Base-by-base conservation (phyloP, 2,797 vertebrate species). In the Takifugu ocellatus region DNA sequence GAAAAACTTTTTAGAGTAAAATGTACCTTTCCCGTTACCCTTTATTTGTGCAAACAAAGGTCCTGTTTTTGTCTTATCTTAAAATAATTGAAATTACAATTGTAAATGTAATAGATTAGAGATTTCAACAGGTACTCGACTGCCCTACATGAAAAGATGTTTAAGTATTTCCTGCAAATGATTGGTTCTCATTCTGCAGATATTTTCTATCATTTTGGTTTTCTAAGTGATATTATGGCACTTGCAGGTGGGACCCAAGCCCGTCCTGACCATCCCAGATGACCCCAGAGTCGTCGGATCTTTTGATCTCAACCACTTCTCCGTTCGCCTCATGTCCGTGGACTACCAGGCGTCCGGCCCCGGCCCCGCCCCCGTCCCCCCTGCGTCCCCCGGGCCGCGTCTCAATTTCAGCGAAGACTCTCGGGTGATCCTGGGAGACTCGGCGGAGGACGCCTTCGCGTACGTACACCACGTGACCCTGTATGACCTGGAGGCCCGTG, bases 281-380 rank as follows among this genome's bases (percentile, higher is more conserved):
- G 90, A 94, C 25, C 81, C 87, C 70, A 90, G 90, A 53, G 90
- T 93, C 33, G 87, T 92, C 0, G 96, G 95, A 50, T 89, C 91
- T 0, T 98, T 99, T 1, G 96, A 99, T 77, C 93, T 98, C 66
- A 98, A 99, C 77, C 94, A 97, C 74, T 99, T 99, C 81, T 95
- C 96, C 0, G 91, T 99, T 14, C 93, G 96, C 56, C 93, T 99
- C 78, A 99, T 99, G 97, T 99, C 97, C 0, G 96, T 99, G 88
- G 97, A 99, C 84, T 99, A 99, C 71, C 97, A 99, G 84, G 95
- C 95, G 3, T 94, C 93, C 1, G 94, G 94, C 0, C 92, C 93
- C 1, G 94, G 94, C 0, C 92, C 96, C 2, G 85, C 91, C 11
- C 90, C 93, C 26, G 75, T 26, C n/a, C 36, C 65, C 0, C 56